Base-by-base conservation (phyloP, 2,888 invertebrate genomes). In the Norana najaformis region DNA sequence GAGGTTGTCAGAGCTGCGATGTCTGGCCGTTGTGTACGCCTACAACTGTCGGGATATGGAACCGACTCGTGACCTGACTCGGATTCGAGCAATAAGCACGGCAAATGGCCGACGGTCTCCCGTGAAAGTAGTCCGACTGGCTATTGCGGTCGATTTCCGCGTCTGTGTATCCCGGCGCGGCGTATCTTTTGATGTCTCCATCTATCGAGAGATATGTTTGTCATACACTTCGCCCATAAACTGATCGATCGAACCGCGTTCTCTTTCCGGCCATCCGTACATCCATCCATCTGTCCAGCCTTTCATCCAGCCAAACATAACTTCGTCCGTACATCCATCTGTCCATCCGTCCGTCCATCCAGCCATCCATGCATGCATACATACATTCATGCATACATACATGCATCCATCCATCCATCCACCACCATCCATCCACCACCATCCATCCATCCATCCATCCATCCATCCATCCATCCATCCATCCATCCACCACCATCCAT, bases 21-120 rank as follows among this genome's bases (percentile, higher is more conserved):
- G 47, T 23, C 47, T n/a, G 30, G 11, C 69, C n/a, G 30, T 16
- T 69, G 69, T 69, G n/a, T 69, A 69, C n/a, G 30, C 69, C 30
- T 30, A 5, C 53, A 4, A 53, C 53, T 53, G 69, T 69, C 69
- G 69, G 69, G 69, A 69, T 69, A 69, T 69, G 69, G n/a, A 69
- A 69, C 69, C n/a, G 30, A 69, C 69, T 69, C 69, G 69, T 69
- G 69, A 69, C 69, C 69, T 69, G 69, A 69, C 69, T 69, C n/a
- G 30, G 69, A 69, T 69, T 69, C 69, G 69, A 69, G 69, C 69
- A 69, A 69, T 69, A 69, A 69, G 69, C 69, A 69, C 30, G 69
- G 5, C 30, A 47, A 47, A 47, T 47, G 47, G 47, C 23, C 69
- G 69, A 69, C 69, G 5, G n/a, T 16, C 69, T 30, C 69, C 53